These are phyloP conservation scores for Numenius phaeopus DNA, from an alignment of 2,797 vertebrate genomes.

Conservation along the genomic window DNA sequence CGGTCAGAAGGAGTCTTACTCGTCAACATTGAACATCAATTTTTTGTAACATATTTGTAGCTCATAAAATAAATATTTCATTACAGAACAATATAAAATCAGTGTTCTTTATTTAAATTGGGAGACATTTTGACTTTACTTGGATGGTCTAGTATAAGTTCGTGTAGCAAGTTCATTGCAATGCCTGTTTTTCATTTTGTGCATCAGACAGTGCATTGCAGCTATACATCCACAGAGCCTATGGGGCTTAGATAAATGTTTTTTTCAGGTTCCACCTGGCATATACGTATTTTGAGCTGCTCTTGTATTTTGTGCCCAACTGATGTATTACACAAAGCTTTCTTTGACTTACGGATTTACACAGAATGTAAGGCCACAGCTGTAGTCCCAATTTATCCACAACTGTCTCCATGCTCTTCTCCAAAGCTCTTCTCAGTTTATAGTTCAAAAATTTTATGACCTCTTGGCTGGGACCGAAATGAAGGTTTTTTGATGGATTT, in stretches of 20 bases:
- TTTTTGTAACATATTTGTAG: conserved; percentile 26
- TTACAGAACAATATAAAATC: background rate
- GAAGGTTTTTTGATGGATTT: conserved; percentile 14
- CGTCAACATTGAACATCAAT: background rate
- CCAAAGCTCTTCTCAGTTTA: conserved; percentile 10
- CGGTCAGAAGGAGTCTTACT: background rate
- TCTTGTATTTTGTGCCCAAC: background rate
- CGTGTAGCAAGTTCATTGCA: background rate
- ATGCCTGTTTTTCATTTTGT: background rate
- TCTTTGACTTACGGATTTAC: background rate
- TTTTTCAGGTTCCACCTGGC: background rate
- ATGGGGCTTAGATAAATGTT: background rate
- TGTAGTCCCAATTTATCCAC: conserved; percentile 1
- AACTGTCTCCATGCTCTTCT: conserved; percentile 4
- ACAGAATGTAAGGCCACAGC: background rate
- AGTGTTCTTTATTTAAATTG: background rate
- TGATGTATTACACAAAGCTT: conserved; percentile 9
- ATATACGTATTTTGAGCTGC: background rate
- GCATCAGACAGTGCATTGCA: background rate
- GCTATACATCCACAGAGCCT: background rate
- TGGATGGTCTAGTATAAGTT: background rate
- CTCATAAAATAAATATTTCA: conserved; percentile 16
- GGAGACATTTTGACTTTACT: background rate
- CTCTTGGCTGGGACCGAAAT: background rate
- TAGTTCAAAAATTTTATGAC: conserved; percentile 12